These are phyloP conservation scores for Accipiter virgatus DNA, from an alignment of 2,113 vertebrate genomes.

Conservation along the genomic window DNA sequence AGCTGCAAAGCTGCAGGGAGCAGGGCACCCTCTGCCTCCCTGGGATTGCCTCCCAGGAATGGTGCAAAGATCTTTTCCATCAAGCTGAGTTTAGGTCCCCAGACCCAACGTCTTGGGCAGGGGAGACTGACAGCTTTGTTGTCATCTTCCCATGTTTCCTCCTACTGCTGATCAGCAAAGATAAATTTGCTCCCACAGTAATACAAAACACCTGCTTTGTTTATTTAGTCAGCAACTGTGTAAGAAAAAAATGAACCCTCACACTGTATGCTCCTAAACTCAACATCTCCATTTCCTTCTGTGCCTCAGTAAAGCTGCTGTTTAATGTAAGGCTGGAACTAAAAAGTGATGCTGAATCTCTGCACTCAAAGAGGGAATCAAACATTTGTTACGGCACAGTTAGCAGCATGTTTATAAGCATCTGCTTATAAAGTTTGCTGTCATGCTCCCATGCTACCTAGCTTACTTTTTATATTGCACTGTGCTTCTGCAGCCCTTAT, in stretches of 20 bases:
- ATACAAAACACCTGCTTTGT: not conserved
- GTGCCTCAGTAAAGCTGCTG: not conserved
- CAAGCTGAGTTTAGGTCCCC: not conserved
- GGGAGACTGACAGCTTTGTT: not conserved
- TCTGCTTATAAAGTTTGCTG: not conserved
- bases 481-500: not conserved
- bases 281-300: not conserved
- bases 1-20: not conserved
- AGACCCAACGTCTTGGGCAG: not conserved
- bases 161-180: not conserved
- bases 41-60: fast-evolving
- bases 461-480: not conserved
- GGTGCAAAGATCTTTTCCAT: not conserved
- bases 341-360: not conserved
- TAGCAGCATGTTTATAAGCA: not conserved
- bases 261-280: not conserved
- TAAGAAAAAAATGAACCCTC: not conserved
- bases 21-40: not conserved
- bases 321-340: not conserved
- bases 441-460: too few species aligned
- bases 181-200: not conserved
- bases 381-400: too few species aligned
- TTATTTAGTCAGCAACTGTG: not conserved
- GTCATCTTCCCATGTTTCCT: not conserved
- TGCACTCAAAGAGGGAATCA: not conserved